Evolutionary conservation across 2,888 invertebrate species (phyloP).

Genomic region (Rhamnusium bicolor): DNA sequence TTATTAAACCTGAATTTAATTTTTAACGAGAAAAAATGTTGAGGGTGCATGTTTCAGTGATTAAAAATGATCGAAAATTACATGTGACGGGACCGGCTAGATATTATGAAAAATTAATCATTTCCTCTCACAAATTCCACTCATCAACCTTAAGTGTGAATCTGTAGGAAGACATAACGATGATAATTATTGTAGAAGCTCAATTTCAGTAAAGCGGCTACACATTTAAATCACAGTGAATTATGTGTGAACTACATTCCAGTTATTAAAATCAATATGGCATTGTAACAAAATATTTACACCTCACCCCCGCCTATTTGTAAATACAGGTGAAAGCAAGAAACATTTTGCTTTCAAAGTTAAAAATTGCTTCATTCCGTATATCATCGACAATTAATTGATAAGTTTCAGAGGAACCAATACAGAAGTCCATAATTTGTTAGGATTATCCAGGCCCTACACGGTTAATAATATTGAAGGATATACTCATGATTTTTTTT

Average conservation of each 20-base stretch:
- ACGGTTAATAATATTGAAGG: too few species aligned
- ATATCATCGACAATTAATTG: too few species aligned
- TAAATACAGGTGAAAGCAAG: too few species aligned
- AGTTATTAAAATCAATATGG: too few species aligned
- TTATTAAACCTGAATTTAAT: background rate
- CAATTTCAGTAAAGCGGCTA: slow-evolving; percentile 8
- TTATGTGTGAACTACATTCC: background rate
- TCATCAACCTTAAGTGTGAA: slow-evolving; percentile 21
- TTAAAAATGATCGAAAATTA: slow-evolving; percentile 15
- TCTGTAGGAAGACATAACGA: slow-evolving; percentile 13
- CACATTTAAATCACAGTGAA: background rate
- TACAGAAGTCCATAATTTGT: too few species aligned
- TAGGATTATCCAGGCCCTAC: too few species aligned
- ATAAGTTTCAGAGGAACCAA: too few species aligned
- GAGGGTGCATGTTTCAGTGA: slow-evolving; percentile 16
- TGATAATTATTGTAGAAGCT: slow-evolving; percentile 28
- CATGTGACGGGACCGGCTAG: slow-evolving; percentile 1
- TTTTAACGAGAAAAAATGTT: slow-evolving; percentile 6
- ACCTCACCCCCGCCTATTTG: too few species aligned
- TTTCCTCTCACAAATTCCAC: slow-evolving; percentile 8
- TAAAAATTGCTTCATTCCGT: too few species aligned
- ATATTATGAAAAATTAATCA: slow-evolving; percentile 24
- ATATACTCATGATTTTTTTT: too few species aligned
- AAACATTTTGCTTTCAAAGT: too few species aligned
- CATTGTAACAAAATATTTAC: too few species aligned